These are phyloP conservation scores for Drosophila bocqueti DNA, from an alignment of 1,140 invertebrate species.

Conservation along the genomic window DNA sequence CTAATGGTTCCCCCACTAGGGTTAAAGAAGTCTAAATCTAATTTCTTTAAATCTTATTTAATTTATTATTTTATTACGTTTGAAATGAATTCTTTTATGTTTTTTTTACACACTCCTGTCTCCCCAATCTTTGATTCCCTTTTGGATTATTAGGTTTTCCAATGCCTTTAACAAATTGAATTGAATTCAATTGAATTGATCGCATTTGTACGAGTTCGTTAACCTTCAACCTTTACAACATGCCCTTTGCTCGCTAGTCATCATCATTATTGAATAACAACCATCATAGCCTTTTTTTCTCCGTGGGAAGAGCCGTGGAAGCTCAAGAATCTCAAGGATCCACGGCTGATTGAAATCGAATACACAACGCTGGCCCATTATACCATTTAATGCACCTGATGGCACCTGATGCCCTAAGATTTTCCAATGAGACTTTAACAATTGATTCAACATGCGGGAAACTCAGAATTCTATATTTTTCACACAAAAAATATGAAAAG, in stretches of 20 bases:
- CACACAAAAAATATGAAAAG: constrained; percentile 43
- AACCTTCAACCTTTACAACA: constrained; percentile 59
- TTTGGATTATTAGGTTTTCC: background rate
- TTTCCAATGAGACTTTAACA: constrained; percentile 52
- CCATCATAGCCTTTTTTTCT: constrained; percentile 27
- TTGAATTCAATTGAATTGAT: constrained; percentile 12
- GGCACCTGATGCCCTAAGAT: constrained; percentile 68
- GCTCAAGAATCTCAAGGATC: constrained; percentile 66
- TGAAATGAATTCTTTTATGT: background rate
- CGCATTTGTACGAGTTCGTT: constrained; percentile 51
- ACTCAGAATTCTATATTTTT: constrained; percentile 44
- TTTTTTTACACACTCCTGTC: background rate
- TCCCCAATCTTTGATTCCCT: background rate
- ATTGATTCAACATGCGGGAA: constrained; percentile 68
- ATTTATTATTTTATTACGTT: too few relatives aligned
- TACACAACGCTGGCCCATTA: constrained; percentile 53
- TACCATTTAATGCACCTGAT: constrained; percentile 50
- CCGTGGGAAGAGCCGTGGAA: constrained; percentile 66
- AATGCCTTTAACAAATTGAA: background rate
- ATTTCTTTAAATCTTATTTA: background rate
- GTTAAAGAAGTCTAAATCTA: background rate
- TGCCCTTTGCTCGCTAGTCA: constrained; percentile 19
- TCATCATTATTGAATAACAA: constrained; percentile 36
- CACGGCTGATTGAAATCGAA: constrained; percentile 75
- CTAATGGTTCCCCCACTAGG: too few relatives aligned